Evolutionary conservation across 2,888 invertebrate species (phyloP).

Genomic region (Branchipolynoe longqiensis): DNA sequence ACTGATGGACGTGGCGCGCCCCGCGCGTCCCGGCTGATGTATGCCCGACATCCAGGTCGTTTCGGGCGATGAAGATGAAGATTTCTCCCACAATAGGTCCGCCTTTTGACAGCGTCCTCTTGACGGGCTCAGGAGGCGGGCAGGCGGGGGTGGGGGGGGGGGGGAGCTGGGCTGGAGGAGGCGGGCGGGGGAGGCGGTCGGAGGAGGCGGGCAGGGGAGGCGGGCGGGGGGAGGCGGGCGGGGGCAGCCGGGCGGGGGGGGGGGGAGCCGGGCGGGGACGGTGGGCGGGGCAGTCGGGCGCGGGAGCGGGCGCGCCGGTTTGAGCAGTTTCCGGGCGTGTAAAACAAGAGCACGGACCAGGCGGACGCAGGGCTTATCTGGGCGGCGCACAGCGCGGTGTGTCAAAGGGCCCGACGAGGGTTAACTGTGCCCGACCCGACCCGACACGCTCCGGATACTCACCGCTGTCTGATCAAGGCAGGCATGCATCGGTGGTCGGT

Average conservation of each 20-base stretch:
- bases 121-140: neutral
- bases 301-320: neutral
- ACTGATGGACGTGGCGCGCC: constrained; percentile 25
- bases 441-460: constrained; percentile 23
- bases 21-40: neutral
- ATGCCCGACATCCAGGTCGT: neutral
- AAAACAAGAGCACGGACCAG: constrained; percentile 16
- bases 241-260: no score
- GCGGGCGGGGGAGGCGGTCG: neutral
- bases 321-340: neutral
- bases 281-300: neutral
- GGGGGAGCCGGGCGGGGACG: neutral
- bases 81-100: neutral
- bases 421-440: constrained; percentile 19
- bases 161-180: no score
- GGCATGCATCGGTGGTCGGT: constrained; percentile 12
- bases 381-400: neutral
- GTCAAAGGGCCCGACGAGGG: constrained; percentile 36
- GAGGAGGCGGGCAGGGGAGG: neutral
- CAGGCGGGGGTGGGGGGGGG: no score
- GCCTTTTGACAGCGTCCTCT: neutral
- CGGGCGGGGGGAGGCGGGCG: no score
- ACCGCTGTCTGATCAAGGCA: neutral
- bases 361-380: neutral
- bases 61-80: constrained; percentile 3